Evolutionary conservation across 1,140 invertebrate species (phyloP), one percentile per base, ranked within the genome.

Genomic region (Lethocerus indicus): DNA sequence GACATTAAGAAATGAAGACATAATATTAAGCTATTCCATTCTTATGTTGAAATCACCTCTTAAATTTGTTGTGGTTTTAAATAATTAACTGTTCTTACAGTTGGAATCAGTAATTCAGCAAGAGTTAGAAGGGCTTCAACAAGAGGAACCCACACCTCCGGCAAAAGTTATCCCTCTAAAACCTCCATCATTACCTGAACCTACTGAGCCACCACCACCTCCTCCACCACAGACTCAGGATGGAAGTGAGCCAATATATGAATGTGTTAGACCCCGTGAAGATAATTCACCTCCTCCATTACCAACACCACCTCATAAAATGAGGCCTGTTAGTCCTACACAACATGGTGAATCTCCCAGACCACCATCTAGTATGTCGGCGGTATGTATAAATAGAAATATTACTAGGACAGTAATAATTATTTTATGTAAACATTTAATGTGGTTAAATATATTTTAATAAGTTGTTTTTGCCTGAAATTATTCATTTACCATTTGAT

Each of bases 191-290:
- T 64, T 84, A 45, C 81, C 83, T 4, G 81, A 84, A 58, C 82
- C 81, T 0, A 80, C 74, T 3, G 76, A 71, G 40, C 81, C 79
- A 1, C 81, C 83, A 2, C 81, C 79, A 18, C 76, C 76, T 2
- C 75, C 76, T 2, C 75, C 74, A 14, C 64, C 70, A 1, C 64
- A 64, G 9, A 43, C 54, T 50, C 20, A 53, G 55, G 25, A 45
- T 37, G 50, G 57, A 57, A 67, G 65, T 3, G 86, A 89, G 60
- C 85, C 84, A 1, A 89, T 89, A 56, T 89, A 89, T 60, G 86
- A 89, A 60, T 76, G 81, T 0, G 80, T 89, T 14, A 68, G 83
- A 49, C 82, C 81, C 1, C 66, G 81, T 16, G 76, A 79, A 53
- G 59, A 58, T 27, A 61, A 1, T 56, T 66, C 32, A 65, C 74